Conservation (phyloP, 2,888 invertebrate genomes). For the Rhagium mordax region DNA sequence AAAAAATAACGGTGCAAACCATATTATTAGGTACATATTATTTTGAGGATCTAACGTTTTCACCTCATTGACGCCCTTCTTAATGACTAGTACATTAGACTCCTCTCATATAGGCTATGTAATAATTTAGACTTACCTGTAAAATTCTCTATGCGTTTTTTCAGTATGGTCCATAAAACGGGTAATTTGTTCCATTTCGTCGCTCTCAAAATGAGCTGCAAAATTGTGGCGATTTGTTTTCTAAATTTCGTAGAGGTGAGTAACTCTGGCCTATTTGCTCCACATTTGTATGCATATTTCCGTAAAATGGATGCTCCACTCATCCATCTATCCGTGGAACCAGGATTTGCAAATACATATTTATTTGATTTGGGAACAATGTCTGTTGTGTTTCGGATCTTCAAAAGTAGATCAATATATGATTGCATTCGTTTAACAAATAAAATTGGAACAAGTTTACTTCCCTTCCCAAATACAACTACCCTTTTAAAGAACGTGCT, state of each 20-base stretch:
- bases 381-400: slow-evolving; percentile 16
- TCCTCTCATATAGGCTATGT: no score
- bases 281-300: background rate
- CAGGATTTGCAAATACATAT: background rate
- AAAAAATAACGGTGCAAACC: no score
- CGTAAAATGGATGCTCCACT: background rate
- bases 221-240: slow-evolving; percentile 1
- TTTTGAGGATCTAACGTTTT: background rate
- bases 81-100: no score
- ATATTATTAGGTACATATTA: no score
- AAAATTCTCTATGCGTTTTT: background rate
- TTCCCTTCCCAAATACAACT: slow-evolving; percentile 48
- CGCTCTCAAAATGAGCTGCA: background rate
- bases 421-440: slow-evolving; percentile 42
- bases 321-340: background rate
- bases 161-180: slow-evolving; percentile 5
- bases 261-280: background rate
- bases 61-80: background rate
- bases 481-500: slow-evolving; percentile 45
- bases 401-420: slow-evolving; percentile 36
- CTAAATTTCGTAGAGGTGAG: background rate
- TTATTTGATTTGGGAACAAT: slow-evolving; percentile 34
- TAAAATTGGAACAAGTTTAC: slow-evolving; percentile 45
- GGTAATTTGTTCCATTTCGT: background rate
- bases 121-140: background rate